A percentile compares a stretch with the other conserved stretches of the same genome.
These are phyloP conservation scores for Morpho helenor DNA, from an alignment of 2,888 invertebrate species.

Conservation along the genomic window DNA sequence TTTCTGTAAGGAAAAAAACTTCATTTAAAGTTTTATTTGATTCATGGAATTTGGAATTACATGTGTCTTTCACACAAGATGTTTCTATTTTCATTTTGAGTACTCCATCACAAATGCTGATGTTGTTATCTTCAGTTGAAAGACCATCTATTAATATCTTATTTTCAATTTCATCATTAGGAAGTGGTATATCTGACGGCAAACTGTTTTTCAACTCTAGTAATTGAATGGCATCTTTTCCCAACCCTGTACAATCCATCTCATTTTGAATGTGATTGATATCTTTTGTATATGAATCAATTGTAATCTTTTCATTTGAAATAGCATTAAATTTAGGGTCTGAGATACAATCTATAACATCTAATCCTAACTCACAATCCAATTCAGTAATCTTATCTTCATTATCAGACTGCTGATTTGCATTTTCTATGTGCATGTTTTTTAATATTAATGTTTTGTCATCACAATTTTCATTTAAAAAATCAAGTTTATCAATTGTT, in stretches of 20 bases:
- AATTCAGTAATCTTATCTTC: too few species aligned
- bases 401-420: too few species aligned
- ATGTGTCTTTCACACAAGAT: not conserved
- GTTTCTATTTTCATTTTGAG: not conserved
- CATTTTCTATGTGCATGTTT: too few species aligned
- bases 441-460: too few species aligned
- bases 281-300: too few species aligned
- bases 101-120: not conserved
- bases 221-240: not conserved
- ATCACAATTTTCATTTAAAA: too few species aligned
- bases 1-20: too few species aligned
- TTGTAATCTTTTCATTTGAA: too few species aligned
- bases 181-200: constrained; percentile 15
- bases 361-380: too few species aligned
- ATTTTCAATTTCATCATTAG: constrained; percentile 16
- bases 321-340: too few species aligned
- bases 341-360: too few species aligned
- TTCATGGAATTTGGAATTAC: not conserved
- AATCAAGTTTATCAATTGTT: too few species aligned
- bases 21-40: not conserved
- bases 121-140: not conserved
- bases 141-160: not conserved
- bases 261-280: not conserved
- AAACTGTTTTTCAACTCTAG: not conserved
- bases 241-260: not conserved